Evolutionary conservation across 2,888 invertebrate genomes (phyloP).

Genomic region (Sminthurinus aureus): DNA sequence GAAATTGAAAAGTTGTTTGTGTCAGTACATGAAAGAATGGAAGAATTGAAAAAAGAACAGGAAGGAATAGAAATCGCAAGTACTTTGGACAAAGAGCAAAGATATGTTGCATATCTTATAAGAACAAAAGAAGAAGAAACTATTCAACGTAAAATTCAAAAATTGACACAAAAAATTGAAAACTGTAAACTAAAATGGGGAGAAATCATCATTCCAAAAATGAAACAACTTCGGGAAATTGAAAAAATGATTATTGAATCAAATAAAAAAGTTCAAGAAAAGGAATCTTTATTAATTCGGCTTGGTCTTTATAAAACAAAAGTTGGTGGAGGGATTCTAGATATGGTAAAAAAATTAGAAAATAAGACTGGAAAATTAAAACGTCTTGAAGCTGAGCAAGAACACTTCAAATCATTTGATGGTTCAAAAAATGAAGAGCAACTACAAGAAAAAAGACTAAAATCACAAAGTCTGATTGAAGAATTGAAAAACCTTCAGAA

Average conservation of each 20-base stretch:
- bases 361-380: background rate
- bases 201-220: background rate
- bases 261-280: background rate
- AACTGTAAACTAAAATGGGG: background rate
- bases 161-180: background rate
- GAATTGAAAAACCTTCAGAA: background rate
- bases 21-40: slow-evolving; percentile 31
- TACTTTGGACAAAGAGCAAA: slow-evolving; percentile 32
- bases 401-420: background rate
- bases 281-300: background rate
- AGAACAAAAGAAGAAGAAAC: slow-evolving; percentile 36
- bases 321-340: too few relatives aligned
- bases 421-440: background rate
- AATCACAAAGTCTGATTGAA: background rate
- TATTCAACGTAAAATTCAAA: background rate
- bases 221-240: slow-evolving; percentile 14
- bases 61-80: slow-evolving; percentile 36
- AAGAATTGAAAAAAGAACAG: slow-evolving; percentile 34
- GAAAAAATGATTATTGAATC: slow-evolving; percentile 12
- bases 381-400: background rate
- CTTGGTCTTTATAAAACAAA: background rate
- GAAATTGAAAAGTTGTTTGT: slow-evolving; percentile 26
- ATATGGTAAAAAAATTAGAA: background rate
- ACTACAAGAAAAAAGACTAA: background rate
- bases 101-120: slow-evolving; percentile 44